Base-by-base conservation (phyloP, 2,113 vertebrate genomes). In the Cercopithecus mona region DNA sequence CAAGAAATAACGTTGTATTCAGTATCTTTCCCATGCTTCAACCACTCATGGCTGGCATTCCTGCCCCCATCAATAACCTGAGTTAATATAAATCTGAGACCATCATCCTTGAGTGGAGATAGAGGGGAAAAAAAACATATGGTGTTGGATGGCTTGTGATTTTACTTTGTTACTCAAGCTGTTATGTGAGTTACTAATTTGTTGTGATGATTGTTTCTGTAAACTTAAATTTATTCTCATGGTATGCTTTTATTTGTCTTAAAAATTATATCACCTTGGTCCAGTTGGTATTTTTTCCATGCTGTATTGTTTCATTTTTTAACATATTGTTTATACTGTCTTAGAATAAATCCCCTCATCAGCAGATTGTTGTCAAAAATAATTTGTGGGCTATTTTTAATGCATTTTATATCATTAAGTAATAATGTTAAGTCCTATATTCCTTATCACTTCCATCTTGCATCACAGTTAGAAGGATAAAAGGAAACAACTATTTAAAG, bases 1-100 rank as follows among this genome's bases (percentile, higher is more conserved):
- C 0, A 57, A 93, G 16, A 80, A 93, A 45, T 68, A 66, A 45
- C 7, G 30, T 8, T 40, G 20, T 59, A 16, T 5, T 89, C 16
- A 27, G 11, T 79, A 18, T 32, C 9, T 78, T 43, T 16, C 13
- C 22, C 20, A 25, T 43, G 12, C 12, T 90, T 30, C 52, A 38
- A 8, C 22, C 12, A 52, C 35, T 1, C 23, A 32, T 25, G 14
- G 3, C 0, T n/a, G 20, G 25, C 5, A n/a, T 40, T 76, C 8
- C 1, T 22, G 6, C 1, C 4, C 40, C 17, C 22, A 23, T 80
- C 11, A 38, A 6, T 3, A 48, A 70, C 1, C 38, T 11, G 81
- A 81, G 6, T 35, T 11, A 78, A 20, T 22, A 2, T 66, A 4
- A 79, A 23, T n/a, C 30, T 11, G 8, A 59, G 20, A 17, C 23